phyloP scores from a whole-genome alignment of 2,888 invertebrate genomes.

The Eilema griseolum region DNA sequence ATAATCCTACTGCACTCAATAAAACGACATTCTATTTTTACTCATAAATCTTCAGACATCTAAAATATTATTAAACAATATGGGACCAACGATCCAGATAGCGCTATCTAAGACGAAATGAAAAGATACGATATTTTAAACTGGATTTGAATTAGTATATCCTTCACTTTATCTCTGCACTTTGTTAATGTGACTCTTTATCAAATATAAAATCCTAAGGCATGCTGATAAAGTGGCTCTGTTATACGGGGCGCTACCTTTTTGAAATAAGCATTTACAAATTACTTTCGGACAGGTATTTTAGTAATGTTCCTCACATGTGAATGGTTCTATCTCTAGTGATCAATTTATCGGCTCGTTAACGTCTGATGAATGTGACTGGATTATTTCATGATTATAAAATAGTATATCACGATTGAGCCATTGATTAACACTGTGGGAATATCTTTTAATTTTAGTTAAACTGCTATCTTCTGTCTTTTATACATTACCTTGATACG shows the following conservation, averaged over 20 bases:
- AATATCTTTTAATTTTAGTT: slow-evolving; percentile 60
- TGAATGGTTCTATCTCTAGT: slow-evolving; percentile 77
- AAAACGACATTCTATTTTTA: slow-evolving; percentile 15
- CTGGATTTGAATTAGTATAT: slow-evolving; percentile 77
- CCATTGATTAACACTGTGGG: slow-evolving; percentile 73
- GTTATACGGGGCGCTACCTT: slow-evolving; percentile 73
- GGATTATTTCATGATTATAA: slow-evolving; percentile 79
- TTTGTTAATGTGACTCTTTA: slow-evolving; percentile 75
- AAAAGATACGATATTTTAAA: slow-evolving; percentile 66
- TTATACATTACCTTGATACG: slow-evolving; percentile 27
- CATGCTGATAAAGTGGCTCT: slow-evolving; percentile 64
- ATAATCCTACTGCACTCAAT: neutral
- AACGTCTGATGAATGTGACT: slow-evolving; percentile 76
- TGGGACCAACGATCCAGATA: slow-evolving; percentile 64
- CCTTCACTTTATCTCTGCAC: slow-evolving; percentile 70
- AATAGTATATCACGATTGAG: slow-evolving; percentile 76
- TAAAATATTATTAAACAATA: slow-evolving; percentile 59
- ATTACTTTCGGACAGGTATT: slow-evolving; percentile 77
- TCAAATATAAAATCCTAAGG: slow-evolving; percentile 71
- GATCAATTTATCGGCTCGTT: slow-evolving; percentile 83
- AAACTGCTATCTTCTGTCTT: slow-evolving; percentile 27
- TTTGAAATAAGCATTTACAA: slow-evolving; percentile 75
- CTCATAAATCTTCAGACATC: slow-evolving; percentile 49
- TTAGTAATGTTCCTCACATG: slow-evolving; percentile 78
- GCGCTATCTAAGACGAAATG: slow-evolving; percentile 65